Base-by-base conservation (phyloP, 2,113 vertebrate genomes). In the Scophthalmus maximus region DNA sequence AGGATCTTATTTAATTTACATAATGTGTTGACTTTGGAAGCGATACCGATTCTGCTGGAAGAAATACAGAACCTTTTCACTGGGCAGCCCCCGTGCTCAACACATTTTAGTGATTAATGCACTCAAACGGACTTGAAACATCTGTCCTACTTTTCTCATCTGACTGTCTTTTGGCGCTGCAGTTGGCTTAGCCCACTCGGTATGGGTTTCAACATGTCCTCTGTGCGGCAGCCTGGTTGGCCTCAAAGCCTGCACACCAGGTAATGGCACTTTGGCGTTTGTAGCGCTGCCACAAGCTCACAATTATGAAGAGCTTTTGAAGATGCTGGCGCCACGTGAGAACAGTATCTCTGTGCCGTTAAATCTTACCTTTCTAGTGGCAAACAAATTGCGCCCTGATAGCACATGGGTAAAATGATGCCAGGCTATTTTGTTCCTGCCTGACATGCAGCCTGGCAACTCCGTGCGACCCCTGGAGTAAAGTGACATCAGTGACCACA, bases 1-100 rank as follows among this genome's bases (percentile, higher is more conserved):
- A 85, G 76, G 62, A 89, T 89, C 77, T 78, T 60, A 86, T 85
- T 88, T 57, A 85, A 90, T 93, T 86, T 88, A 86, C 83, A 90
- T 91, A 91, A 92, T 91, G 85, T 92, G 88, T 90, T 92, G 88
- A 90, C 87, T 89, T 91, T 92, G 90, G 89, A 91, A 88, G 17
- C 0, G 55, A 80, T 68, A 79, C 63, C 47, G 6, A n/a, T 63
- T 90, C 76, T 53, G 82, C 82, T 86, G 80, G 80, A 88, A 72
- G 55, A 72, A 79, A 67, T 46, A 66, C 79, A 78, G 53, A 70
- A 34, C 65, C 62, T 80, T 71, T 81, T 85, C 66, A 61, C 57
- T 91, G 87, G n/a, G 87, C 90, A 89, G 79, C 86, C 40, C 61
- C 75, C 49, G 72, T 61, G 18, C 82, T 74, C 70, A n/a, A 71